Percentiles rank a stretch among this genome's conserved stretches.
These are phyloP conservation scores for Gallinago paraguaiae DNA, from an alignment of 2,113 vertebrate species.

Conservation along the genomic window DNA sequence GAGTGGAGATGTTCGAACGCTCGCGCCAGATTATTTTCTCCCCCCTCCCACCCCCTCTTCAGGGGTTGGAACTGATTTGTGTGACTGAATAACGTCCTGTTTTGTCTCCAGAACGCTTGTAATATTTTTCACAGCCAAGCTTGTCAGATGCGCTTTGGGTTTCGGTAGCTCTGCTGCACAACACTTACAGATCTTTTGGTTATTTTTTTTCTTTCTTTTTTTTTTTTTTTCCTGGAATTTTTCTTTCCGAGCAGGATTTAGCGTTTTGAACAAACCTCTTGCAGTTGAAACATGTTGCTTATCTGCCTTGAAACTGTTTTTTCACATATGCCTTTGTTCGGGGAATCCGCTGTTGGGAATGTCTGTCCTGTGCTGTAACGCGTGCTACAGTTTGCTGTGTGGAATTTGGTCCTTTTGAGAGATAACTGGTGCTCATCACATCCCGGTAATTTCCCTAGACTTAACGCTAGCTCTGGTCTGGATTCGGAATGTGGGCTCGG, in stretches of 20 bases:
- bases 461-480: background rate
- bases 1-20: background rate
- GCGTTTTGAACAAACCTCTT: conserved; percentile 19
- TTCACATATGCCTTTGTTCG: conserved; percentile 58
- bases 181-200: background rate
- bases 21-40: background rate
- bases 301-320: conserved; percentile 65
- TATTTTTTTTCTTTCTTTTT: background rate
- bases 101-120: conserved; percentile 9
- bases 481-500: background rate
- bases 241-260: background rate
- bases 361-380: conserved; percentile 44
- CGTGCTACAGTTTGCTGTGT: conserved; percentile 34
- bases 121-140: conserved; percentile 11
- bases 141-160: conserved; percentile 11
- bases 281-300: conserved; percentile 42
- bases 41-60: too few species aligned
- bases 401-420: conserved; percentile 8
- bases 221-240: background rate
- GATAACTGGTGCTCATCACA: conserved; percentile 23
- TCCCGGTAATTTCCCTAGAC: background rate
- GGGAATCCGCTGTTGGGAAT: background rate
- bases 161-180: conserved; percentile 14
- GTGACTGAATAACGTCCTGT: background rate
- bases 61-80: conserved; percentile 1